phyloP scores from a whole-genome alignment of 2,888 invertebrate genomes.

The Lasius fuliginosus region DNA sequence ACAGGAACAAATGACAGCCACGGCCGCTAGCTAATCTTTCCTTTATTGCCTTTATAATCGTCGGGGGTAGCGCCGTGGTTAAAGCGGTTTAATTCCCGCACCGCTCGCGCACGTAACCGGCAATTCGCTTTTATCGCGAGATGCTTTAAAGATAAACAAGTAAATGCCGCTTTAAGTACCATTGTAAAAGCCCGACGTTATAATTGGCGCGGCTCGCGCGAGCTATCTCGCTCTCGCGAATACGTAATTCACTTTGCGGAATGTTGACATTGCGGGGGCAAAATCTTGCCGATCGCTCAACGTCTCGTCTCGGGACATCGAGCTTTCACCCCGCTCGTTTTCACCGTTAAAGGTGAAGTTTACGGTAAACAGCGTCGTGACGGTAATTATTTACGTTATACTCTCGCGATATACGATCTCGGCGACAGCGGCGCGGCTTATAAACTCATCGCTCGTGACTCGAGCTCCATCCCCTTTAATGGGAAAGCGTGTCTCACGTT shows the following conservation, averaged over 20 bases:
- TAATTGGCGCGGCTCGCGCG: conserved; percentile 28
- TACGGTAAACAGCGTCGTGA: conserved; percentile 31
- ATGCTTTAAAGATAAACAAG: conserved; percentile 43
- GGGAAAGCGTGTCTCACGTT: conserved; percentile 44
- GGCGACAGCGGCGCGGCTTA: conserved; percentile 28
- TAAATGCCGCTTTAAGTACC: conserved; percentile 43
- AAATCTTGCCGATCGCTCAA: conserved; percentile 35
- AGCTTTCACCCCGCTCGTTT: neutral
- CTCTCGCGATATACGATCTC: conserved; percentile 37
- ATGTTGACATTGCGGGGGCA: neutral
- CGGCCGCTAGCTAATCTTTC: conserved; percentile 23
- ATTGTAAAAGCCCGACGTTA: conserved; percentile 33
- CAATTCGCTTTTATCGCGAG: conserved; percentile 47
- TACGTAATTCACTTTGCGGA: conserved; percentile 30
- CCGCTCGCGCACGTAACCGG: conserved; percentile 34
- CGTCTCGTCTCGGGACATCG: neutral
- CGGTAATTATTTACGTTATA: conserved; percentile 50
- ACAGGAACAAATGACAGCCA: conserved; percentile 20
- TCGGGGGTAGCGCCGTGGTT: conserved; percentile 13
- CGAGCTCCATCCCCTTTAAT: conserved; percentile 52
- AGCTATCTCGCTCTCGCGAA: neutral
- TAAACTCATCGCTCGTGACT: conserved; percentile 51
- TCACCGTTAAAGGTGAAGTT: conserved; percentile 8
- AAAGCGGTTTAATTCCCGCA: conserved; percentile 41
- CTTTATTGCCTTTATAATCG: conserved; percentile 37